Percentiles rank a stretch among this genome's conserved stretches.
phyloP scores from a whole-genome alignment of 1,140 invertebrate species.

The Eupristina koningsbergeri region DNA sequence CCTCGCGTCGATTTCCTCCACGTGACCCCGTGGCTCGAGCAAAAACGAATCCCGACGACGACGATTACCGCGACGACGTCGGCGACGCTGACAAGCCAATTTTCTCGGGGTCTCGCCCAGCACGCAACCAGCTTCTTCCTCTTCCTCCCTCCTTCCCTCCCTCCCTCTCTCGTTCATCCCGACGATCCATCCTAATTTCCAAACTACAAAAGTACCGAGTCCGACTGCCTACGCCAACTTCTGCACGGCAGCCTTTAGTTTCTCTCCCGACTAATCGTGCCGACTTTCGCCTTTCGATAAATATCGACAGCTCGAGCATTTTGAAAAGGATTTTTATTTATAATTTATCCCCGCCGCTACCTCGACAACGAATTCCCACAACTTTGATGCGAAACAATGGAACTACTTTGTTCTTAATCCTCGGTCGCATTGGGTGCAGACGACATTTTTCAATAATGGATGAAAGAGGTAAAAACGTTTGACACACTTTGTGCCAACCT shows the following conservation, averaged over 20 bases:
- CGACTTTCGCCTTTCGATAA: neutral
- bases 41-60: neutral
- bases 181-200: too few relatives aligned
- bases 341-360: neutral
- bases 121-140: neutral
- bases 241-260: neutral
- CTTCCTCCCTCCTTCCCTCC: neutral
- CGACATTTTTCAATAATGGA: neutral
- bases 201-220: too few relatives aligned
- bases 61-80: too few relatives aligned
- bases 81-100: slow-evolving; percentile 30
- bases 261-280: neutral
- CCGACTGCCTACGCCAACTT: too few relatives aligned
- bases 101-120: slow-evolving; percentile 1
- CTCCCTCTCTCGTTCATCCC: neutral
- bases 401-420: neutral
- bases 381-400: neutral
- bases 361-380: too few relatives aligned
- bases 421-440: neutral
- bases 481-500: neutral
- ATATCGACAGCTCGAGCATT: neutral
- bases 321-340: neutral
- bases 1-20: slow-evolving; percentile 44
- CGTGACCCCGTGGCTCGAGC: slow-evolving; percentile 23
- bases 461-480: neutral